Evolutionary conservation across 2,797 vertebrate species (phyloP), one percentile per base, ranked within the genome.

Genomic region (Pipistrellus kuhlii): DNA sequence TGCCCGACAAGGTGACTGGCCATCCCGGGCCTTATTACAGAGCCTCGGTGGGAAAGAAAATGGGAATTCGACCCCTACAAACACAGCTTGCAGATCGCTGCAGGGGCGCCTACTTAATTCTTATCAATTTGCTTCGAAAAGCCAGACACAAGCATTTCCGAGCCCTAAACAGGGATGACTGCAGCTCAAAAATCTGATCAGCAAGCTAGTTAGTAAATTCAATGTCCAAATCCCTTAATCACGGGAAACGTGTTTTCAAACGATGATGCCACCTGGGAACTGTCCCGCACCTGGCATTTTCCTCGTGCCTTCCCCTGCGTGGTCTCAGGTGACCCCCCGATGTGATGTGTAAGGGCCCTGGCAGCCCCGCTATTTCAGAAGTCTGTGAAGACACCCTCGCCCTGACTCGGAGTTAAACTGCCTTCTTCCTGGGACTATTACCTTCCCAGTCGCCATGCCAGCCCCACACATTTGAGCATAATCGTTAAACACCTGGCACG

Each of bases 401-500:
- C 55, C 55, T 73, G 62, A 85, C 90, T 51, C 87, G 69, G n/a
- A 75, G 64, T 64, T 75, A 78, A 68, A 71, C 48, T 41, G 17
- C 78, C 85, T 78, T 77, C 90, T 85, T 77, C 80, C 87, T 6
- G 7, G 59, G 62, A 91, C 17, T 64, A 51, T 64, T 84, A 82
- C 32, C 84, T 86, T 85, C 68, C 71, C 57, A 44, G 90, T 1
- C 0, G 2, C 83, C 76, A 57, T 75, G 27, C 77, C 88, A 66
- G 69, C 87, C 90, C 84, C 73, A 53, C 35, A 64, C 83, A 35
- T 82, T 85, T 71, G 44, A 95, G 94, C 35, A 92, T 57, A 82
- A 88, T 88, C 93, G 90, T 88, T 72, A 97, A 94, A 68, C 73
- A 96, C 87, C 66, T 97, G 86, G 93, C 85, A 92, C 97, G 95